These are phyloP conservation scores for Periparus ater DNA, from an alignment of 2,797 vertebrate genomes.

Conservation along the genomic window DNA sequence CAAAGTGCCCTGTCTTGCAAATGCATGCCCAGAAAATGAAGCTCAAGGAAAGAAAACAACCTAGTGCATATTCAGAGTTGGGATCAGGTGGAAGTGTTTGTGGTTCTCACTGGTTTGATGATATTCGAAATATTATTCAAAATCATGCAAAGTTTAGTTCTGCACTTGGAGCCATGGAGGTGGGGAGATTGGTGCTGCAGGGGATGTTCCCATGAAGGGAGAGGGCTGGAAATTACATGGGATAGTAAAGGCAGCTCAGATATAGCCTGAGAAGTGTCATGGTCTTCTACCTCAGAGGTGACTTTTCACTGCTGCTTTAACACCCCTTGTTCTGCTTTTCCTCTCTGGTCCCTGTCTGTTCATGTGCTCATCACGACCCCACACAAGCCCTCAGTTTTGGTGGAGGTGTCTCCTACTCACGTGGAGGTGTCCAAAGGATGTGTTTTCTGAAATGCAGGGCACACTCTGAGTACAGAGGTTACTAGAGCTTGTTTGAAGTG, in stretches of 20 bases:
- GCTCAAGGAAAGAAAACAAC: not conserved
- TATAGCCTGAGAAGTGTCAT: not conserved
- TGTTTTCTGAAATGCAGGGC: not conserved
- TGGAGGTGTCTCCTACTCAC: accelerated
- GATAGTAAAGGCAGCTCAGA: not conserved
- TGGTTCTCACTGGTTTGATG: not conserved
- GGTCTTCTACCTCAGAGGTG: not conserved
- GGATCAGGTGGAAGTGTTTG: not conserved
- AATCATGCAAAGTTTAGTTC: not conserved
- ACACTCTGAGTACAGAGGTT: not conserved
- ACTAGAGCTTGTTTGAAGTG: not conserved
- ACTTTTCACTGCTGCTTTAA: not conserved
- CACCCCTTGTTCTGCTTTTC: not conserved
- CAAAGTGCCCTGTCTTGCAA: constrained; percentile 5
- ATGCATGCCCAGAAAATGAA: constrained; percentile 11
- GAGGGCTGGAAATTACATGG: not conserved
- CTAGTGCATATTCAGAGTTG: not conserved
- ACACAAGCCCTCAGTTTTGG: not conserved
- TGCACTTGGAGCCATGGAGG: not conserved
- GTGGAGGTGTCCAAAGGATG: accelerated
- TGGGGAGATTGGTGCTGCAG: not conserved
- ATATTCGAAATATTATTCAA: not conserved
- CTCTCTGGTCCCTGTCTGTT: not conserved
- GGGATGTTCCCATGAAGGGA: not conserved
- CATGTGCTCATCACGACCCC: accelerated